Conservation (phyloP, 2,888 invertebrate species). For the Mesorhabditis spiculigera region DNA sequence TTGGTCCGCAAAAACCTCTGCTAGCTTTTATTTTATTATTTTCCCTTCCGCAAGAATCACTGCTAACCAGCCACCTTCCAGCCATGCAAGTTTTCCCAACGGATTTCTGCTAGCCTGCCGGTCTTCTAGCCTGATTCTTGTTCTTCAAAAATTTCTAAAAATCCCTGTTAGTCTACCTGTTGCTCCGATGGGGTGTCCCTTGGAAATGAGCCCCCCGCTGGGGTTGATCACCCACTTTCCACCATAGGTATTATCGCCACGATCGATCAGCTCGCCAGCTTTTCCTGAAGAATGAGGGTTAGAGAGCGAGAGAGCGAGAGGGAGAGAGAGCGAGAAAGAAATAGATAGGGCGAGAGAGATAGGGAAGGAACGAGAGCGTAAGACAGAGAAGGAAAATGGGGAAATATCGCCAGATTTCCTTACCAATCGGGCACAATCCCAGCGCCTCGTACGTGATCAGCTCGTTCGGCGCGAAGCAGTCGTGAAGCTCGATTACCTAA, state of each 20-base stretch:
- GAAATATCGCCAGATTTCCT: neutral
- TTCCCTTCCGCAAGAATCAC: too few species aligned
- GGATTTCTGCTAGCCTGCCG: too few species aligned
- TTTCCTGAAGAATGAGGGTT: constrained; percentile 70
- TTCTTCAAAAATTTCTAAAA: neutral
- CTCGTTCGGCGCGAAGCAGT: constrained; percentile 96
- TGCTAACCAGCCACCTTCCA: too few species aligned
- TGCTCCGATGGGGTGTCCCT: constrained; percentile 94
- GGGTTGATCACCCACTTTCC: constrained; percentile 97
- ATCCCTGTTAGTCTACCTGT: constrained; percentile 68
- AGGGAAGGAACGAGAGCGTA: too few species aligned
- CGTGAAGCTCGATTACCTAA: constrained; percentile 79
- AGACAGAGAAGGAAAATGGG: neutral
- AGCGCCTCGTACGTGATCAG: constrained; percentile 93
- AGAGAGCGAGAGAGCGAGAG: neutral
- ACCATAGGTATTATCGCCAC: constrained; percentile 92
- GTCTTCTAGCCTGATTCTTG: too few species aligned
- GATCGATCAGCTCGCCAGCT: constrained; percentile 85
- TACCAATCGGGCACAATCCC: constrained; percentile 72
- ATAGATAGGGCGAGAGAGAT: too few species aligned
- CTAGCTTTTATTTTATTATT: too few species aligned
- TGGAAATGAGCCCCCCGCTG: constrained; percentile 96
- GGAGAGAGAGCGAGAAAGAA: too few species aligned
- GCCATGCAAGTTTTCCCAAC: too few species aligned
- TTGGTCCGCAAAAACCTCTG: too few species aligned